Evolutionary conservation across 1,140 invertebrate species (phyloP), one percentile per base, ranked within the genome.

Genomic region (Atta colombica): DNA sequence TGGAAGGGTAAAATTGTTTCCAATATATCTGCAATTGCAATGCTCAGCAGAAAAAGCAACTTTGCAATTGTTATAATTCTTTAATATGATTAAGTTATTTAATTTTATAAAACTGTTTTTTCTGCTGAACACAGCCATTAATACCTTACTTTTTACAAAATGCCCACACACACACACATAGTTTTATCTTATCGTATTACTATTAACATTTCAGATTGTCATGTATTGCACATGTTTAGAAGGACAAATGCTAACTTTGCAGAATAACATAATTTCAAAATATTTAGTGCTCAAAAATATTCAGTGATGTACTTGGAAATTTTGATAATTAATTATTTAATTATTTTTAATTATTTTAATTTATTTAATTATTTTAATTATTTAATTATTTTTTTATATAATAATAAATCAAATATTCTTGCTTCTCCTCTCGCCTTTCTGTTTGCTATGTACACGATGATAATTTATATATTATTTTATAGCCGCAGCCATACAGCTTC

Each of bases 401-500:
- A 39, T 66, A 5, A 35, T 49, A 16, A 39, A 69, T 10, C 0
- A 12, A 1, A 31, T n/a, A 25, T 39, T 39, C n/a, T 12, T 39
- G 35, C 6, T 72, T 53, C 49, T 45, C 8, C 14, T 28, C 45
- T 28, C 45, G 6, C 18, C 2, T 55, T 51, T 53, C 7, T 25
- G 3, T 53, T 55, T 55, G 16, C 0, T 3, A 51, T 60, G 28
- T 58, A 14, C 14, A 63, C 12, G 7, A 49, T 39, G 60, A 21
- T 51, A 49, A 16, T 49, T 35, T 65, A 49, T 21, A 10, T 28
- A 49, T 77, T 65, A 45, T 78, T 86, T 87, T 74, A 18, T 93
- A 97, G 97, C 97, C 97, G 14, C 97, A 97, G 89, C 96, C 97
- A 0, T 98, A 98, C 94, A 97, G 97, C 92, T 98, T 97, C 93